phyloP scores from a whole-genome alignment of 2,113 vertebrate genomes.

The mouse (Mus musculus) region DNA sequence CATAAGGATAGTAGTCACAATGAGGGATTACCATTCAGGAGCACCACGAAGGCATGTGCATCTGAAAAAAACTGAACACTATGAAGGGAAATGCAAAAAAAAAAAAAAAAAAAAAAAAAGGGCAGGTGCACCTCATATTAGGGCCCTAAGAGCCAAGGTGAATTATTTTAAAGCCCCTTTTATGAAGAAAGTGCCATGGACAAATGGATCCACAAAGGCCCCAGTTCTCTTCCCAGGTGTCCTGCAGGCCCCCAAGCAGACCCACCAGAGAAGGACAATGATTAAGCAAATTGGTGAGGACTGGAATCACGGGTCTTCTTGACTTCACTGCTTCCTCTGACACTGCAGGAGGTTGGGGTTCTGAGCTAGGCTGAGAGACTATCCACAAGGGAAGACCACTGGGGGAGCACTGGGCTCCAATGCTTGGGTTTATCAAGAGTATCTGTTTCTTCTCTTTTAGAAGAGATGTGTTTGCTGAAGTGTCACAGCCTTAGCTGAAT shows the following conservation, averaged over 20 bases:
- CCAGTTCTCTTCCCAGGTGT: background rate
- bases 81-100: background rate
- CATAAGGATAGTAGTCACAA: background rate
- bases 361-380: background rate
- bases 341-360: background rate
- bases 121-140: background rate
- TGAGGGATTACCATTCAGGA: background rate
- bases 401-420: background rate
- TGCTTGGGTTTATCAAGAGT: background rate
- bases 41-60: background rate
- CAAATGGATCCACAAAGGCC: background rate
- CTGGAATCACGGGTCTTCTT: background rate
- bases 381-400: background rate
- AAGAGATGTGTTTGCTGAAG: conserved; percentile 24
- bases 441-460: conserved; percentile 12
- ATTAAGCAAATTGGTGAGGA: background rate
- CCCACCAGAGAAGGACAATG: background rate
- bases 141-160: background rate
- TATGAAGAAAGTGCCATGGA: background rate
- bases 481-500: background rate
- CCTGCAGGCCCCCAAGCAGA: background rate
- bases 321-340: background rate
- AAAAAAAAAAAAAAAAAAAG: no score
- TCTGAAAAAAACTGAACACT: background rate
- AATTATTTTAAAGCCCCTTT: background rate